Evolutionary conservation across 2,888 invertebrate species (phyloP).

Genomic region (Exephanes ischioxanthus): DNA sequence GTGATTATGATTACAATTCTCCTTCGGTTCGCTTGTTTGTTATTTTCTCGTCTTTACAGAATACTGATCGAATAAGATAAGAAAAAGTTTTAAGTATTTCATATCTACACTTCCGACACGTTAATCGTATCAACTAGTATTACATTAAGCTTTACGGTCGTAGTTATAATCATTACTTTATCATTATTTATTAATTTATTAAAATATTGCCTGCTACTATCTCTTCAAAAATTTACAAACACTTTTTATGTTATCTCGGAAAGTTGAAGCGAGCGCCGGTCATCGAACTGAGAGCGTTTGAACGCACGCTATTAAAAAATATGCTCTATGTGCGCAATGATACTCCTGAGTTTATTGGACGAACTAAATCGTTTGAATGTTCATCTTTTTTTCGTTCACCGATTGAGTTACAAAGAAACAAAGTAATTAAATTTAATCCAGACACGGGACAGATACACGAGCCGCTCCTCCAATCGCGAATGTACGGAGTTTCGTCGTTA

Average conservation of each 20-base stretch:
- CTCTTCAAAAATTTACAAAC: constrained; percentile 68
- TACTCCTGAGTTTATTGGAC: constrained; percentile 50
- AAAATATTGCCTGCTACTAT: constrained; percentile 69
- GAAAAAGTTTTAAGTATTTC: constrained; percentile 26
- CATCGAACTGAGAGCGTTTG: constrained; percentile 22
- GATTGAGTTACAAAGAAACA: constrained; percentile 25
- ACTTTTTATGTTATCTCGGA: constrained; percentile 11
- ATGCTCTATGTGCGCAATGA: constrained; percentile 45
- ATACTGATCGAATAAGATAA: constrained; percentile 38
- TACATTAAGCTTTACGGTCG: constrained; percentile 51
- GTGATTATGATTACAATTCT: constrained; percentile 55
- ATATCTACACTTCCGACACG: constrained; percentile 61
- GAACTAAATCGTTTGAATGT: constrained; percentile 16
- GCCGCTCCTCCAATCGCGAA: neutral
- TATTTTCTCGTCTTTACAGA: constrained; percentile 18
- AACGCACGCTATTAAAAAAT: constrained; percentile 39
- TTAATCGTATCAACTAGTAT: constrained; percentile 51
- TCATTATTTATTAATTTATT: constrained; percentile 55
- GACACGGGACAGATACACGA: neutral
- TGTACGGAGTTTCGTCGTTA: neutral
- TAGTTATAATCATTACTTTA: constrained; percentile 47
- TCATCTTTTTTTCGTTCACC: neutral
- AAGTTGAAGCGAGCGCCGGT: constrained; percentile 35
- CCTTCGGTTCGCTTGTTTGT: constrained; percentile 20
- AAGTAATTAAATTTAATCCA: neutral